Evolutionary conservation across 2,888 invertebrate genomes (phyloP).

Genomic region (Nectonema munidae): DNA sequence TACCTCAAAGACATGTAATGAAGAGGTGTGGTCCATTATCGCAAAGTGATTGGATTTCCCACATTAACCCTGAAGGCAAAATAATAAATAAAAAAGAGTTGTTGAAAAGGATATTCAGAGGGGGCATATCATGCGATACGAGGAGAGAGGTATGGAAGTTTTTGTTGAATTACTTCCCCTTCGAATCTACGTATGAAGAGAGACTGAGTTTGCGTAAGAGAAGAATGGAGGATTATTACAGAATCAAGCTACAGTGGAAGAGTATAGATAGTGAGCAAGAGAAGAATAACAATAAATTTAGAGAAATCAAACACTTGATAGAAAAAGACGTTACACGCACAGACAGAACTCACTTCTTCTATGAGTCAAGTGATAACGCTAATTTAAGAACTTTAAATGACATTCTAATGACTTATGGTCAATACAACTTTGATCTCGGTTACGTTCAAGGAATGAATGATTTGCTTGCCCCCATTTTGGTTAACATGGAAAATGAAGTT

Average conservation of each 20-base stretch:
- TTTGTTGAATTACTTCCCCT: slow-evolving; percentile 50
- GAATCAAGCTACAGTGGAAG: slow-evolving; percentile 84
- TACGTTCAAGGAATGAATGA: slow-evolving; percentile 83
- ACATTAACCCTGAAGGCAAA: too few species aligned
- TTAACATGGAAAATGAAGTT: slow-evolving; percentile 57
- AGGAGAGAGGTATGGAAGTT: slow-evolving; percentile 70
- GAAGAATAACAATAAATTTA: slow-evolving; percentile 45
- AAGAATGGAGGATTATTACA: slow-evolving; percentile 51
- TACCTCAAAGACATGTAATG: not conserved
- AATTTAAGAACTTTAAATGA: slow-evolving; percentile 51
- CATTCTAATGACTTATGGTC: slow-evolving; percentile 82
- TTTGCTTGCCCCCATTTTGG: slow-evolving; percentile 56
- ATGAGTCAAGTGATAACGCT: slow-evolving; percentile 61
- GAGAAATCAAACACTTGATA: slow-evolving; percentile 64
- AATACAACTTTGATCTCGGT: slow-evolving; percentile 79
- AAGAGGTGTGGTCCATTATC: not conserved
- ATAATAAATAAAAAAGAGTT: too few species aligned
- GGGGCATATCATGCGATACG: slow-evolving; percentile 27
- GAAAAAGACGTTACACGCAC: slow-evolving; percentile 91
- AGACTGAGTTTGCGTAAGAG: slow-evolving; percentile 35
- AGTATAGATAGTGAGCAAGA: slow-evolving; percentile 57
- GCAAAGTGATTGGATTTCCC: slow-evolving; percentile 11
- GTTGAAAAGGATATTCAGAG: slow-evolving; percentile 78
- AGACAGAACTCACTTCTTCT: slow-evolving; percentile 57
- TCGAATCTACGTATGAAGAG: slow-evolving; percentile 41